phyloP scores from a whole-genome alignment of 1,140 invertebrate genomes.

The Drosophila rhopaloa region DNA sequence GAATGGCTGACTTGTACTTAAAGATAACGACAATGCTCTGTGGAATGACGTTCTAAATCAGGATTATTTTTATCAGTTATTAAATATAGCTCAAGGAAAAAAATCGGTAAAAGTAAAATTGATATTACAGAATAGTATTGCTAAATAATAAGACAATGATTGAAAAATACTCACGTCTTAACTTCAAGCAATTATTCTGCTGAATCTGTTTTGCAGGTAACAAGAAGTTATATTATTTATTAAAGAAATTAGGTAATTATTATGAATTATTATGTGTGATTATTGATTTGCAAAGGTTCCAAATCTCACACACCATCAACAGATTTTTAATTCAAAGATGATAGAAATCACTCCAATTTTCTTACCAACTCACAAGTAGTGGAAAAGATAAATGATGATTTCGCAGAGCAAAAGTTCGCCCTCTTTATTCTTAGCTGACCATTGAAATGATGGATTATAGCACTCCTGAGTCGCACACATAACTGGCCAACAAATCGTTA shows the following conservation, averaged over 20 bases:
- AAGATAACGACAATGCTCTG: background rate
- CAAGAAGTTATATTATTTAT: too few relatives aligned
- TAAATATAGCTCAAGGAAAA: background rate
- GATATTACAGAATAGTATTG: too few relatives aligned
- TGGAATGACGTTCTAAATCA: background rate
- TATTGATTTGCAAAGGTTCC: background rate
- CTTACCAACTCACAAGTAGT: background rate
- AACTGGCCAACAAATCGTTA: slow-evolving; percentile 36
- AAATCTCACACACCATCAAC: too few relatives aligned
- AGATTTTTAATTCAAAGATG: background rate
- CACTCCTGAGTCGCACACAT: slow-evolving; percentile 21
- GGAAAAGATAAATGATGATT: slow-evolving; percentile 22
- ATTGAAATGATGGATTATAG: slow-evolving; percentile 29
- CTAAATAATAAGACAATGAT: too few relatives aligned
- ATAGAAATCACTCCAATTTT: background rate
- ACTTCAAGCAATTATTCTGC: too few relatives aligned
- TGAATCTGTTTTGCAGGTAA: too few relatives aligned
- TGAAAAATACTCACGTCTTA: too few relatives aligned
- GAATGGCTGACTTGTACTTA: slow-evolving; percentile 5
- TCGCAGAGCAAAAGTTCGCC: slow-evolving; percentile 3
- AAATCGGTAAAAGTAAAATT: too few relatives aligned
- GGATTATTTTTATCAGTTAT: background rate
- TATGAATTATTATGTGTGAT: too few relatives aligned
- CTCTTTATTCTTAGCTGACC: slow-evolving; percentile 1
- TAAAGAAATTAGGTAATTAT: too few relatives aligned